These are phyloP conservation scores for Stichopus horrens DNA, from an alignment of 53 echinoderm and acorn worm species.

Conservation along the genomic window DNA sequence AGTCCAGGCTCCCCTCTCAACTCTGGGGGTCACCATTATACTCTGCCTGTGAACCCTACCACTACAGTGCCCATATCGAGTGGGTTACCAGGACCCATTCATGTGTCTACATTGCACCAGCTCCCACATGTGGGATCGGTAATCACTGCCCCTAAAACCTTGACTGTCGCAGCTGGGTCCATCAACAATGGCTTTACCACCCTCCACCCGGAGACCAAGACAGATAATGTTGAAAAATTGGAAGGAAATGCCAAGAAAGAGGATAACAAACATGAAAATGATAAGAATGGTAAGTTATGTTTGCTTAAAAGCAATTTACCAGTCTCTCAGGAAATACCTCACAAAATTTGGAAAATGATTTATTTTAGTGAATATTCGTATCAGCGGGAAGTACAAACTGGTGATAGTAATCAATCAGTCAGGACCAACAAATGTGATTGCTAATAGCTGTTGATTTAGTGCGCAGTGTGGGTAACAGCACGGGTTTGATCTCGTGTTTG, in stretches of 20 bases:
- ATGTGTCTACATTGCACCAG: conserved; percentile 35
- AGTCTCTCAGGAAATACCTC: too few relatives aligned
- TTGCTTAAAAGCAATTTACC: too few relatives aligned
- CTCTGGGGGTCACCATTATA: conserved; percentile 42
- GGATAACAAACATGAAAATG: conserved; percentile 23
- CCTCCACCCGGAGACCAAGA: conserved; percentile 32
- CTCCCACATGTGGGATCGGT: conserved; percentile 65
- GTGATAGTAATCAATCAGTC: too few relatives aligned
- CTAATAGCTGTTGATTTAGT: too few relatives aligned
- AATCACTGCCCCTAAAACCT: conserved; percentile 76
- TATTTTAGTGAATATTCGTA: too few relatives aligned
- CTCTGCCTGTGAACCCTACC: conserved; percentile 26
- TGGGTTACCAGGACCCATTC: conserved; percentile 21
- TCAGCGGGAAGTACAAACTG: too few relatives aligned
- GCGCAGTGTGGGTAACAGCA: too few relatives aligned
- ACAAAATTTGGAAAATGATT: too few relatives aligned
- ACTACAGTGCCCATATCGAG: conserved; percentile 34
- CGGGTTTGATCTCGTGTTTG: too few relatives aligned
- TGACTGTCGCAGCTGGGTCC: conserved; percentile 51
- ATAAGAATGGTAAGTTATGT: background rate
- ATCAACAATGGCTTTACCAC: conserved; percentile 71
- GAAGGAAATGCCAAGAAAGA: conserved; percentile 3
- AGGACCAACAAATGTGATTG: too few relatives aligned
- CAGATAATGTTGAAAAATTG: background rate
- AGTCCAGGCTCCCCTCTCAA: conserved; percentile 86